Evolutionary conservation across 1,140 invertebrate species (phyloP).

Genomic region (Drosophila repletoides): DNA sequence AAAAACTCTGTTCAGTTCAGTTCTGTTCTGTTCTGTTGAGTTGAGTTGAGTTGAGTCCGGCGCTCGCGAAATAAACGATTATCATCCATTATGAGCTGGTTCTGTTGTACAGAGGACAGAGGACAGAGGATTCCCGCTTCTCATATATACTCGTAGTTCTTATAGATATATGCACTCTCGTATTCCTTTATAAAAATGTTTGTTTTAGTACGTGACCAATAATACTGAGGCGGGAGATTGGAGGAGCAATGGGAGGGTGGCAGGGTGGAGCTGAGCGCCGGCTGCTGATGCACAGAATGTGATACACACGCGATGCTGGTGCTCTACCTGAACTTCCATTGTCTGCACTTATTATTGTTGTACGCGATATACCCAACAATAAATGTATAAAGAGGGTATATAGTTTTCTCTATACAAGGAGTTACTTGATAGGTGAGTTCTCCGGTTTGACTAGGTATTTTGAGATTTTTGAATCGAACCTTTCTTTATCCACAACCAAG

Average conservation of each 20-base stretch:
- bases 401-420: no score
- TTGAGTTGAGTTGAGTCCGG: conserved; percentile 12
- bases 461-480: no score
- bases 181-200: conserved; percentile 73
- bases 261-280: conserved; percentile 19
- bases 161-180: no score
- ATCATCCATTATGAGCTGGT: conserved; percentile 75
- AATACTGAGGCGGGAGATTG: background rate
- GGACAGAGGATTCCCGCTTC: background rate
- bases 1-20: conserved; percentile 8
- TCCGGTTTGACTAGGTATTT: no score
- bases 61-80: conserved; percentile 57
- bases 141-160: conserved; percentile 8
- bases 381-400: no score
- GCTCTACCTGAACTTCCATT: conserved; percentile 24
- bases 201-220: conserved; percentile 78
- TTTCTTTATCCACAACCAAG: no score
- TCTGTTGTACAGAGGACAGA: conserved; percentile 1
- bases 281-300: conserved; percentile 62
- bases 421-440: no score
- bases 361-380: no score
- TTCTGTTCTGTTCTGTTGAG: no score
- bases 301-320: conserved; percentile 67
- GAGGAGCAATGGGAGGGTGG: background rate
- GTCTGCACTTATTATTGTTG: conserved; percentile 28